These are phyloP conservation scores for Acanthornis magna DNA, from an alignment of 2,797 vertebrate genomes.

Conservation along the genomic window DNA sequence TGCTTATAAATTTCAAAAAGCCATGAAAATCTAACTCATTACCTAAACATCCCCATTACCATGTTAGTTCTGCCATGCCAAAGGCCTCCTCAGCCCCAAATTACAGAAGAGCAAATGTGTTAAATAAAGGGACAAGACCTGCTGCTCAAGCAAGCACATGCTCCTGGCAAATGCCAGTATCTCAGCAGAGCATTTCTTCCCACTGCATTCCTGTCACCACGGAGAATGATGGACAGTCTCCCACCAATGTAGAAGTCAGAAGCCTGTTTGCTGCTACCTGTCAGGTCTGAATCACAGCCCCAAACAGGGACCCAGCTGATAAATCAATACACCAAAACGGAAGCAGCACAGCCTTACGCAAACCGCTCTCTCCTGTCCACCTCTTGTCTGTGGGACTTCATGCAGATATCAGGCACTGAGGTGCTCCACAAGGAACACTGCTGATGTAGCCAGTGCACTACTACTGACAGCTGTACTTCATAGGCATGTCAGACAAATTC, in stretches of 20 bases:
- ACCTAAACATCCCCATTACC: not conserved
- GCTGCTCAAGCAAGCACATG: not conserved
- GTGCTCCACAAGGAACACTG: not conserved
- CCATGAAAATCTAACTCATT: not conserved
- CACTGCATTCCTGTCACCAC: not conserved
- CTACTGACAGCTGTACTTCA: not conserved
- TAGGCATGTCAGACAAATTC: not conserved
- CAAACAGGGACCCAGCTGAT: not conserved
- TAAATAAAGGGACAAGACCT: not conserved
- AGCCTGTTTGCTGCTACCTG: not conserved
- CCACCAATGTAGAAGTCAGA: not conserved
- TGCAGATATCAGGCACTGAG: accelerated
- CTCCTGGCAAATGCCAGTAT: not conserved
- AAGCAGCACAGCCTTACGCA: not conserved
- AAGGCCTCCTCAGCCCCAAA: not conserved
- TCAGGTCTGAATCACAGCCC: not conserved
- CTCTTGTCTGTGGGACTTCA: not conserved
- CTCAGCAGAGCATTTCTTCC: not conserved
- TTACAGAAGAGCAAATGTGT: not conserved
- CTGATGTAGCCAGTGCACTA: not conserved
- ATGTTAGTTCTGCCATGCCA: not conserved
- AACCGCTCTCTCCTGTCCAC: accelerated
- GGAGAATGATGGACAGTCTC: not conserved
- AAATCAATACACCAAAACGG: not conserved
- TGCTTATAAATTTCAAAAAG: not conserved